Base-by-base conservation (phyloP, 2,888 invertebrate species). In the Catocala sponsa region DNA sequence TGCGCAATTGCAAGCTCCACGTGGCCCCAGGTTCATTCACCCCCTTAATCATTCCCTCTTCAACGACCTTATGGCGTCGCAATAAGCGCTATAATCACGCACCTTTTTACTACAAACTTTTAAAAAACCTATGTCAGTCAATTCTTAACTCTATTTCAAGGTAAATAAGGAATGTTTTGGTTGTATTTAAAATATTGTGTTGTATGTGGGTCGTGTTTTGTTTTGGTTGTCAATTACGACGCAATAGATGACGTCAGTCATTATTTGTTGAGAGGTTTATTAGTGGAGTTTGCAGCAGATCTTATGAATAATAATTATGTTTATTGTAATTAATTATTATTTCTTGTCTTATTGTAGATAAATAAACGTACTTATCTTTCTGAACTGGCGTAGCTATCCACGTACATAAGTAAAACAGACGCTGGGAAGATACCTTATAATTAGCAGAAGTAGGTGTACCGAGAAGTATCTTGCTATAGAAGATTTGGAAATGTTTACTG, bases 1-100 rank as follows among this genome's bases (percentile, higher is more conserved):
- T 91, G 87, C 92, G 92, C 90, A 92, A 82, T 90, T 92, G 90
- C 91, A 91, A 81, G 78, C 82, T 80, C 86, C 92, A 92, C 92
- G 92, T 91, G 92, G 85, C 76, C 72, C 65, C 67, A 69, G 79
- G 91, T 88, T 91, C 90, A 84, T 91, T 91, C 89, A 91, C 91
- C 92, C 73, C 35, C 62, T 64, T 53, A 64, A 75, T 68, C 63
- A 63, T 66, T 60, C 54, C 56, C 42, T 56, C 43, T 35, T 52
- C 25, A 50, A 55, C 69, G 52, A 69, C 77, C 73, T 68, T 77
- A 77, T 50, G 9, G 51, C 78, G 15, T 65, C 41, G 73, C 13
- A 60, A 75, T 77, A 77, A 70, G 71, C 52, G 46, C 63, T 60
- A 75, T 63, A 64, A 63, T 71, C 67, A 61, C 60, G 42, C 43